Conservation (phyloP, 2,888 invertebrate genomes). For the Drosophila borborema region DNA sequence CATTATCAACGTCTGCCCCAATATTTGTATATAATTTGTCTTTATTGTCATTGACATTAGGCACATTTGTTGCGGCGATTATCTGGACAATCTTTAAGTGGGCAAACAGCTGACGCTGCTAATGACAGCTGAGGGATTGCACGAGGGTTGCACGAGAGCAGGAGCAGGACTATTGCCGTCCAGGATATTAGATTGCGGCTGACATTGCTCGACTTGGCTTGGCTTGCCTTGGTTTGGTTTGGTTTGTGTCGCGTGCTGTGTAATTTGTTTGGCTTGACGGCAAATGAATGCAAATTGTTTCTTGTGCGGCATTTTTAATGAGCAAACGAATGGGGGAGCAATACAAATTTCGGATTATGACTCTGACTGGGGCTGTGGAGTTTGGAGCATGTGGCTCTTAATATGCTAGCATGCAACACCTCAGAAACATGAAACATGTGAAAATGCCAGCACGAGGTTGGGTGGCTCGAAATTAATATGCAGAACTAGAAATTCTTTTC, state of each 20-base stretch:
- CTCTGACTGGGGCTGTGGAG: background rate
- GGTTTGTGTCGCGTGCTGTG: constrained; percentile 32
- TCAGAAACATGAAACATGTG: background rate
- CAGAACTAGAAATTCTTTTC: background rate
- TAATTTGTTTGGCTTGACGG: constrained; percentile 36
- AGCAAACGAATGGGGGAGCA: constrained; percentile 8
- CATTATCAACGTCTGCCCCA: constrained; percentile 61
- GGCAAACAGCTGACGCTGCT: constrained; percentile 73
- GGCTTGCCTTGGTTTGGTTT: constrained; percentile 8
- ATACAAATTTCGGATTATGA: background rate
- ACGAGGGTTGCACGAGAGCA: background rate
- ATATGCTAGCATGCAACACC: constrained; percentile 22
- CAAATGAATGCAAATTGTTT: constrained; percentile 57
- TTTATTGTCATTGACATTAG: constrained; percentile 75
- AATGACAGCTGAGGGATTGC: constrained; percentile 32
- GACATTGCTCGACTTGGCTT: constrained; percentile 34
- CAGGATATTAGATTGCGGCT: constrained; percentile 34
- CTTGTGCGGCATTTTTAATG: constrained; percentile 32
- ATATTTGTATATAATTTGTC: constrained; percentile 74
- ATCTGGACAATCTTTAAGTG: constrained; percentile 73
- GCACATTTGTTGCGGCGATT: constrained; percentile 74
- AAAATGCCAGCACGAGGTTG: background rate
- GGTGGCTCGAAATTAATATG: background rate
- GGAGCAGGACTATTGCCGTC: background rate
- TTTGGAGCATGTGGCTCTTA: background rate